These are phyloP conservation scores for Thrips palmi DNA, from an alignment of 1,140 invertebrate genomes.

Conservation along the genomic window DNA sequence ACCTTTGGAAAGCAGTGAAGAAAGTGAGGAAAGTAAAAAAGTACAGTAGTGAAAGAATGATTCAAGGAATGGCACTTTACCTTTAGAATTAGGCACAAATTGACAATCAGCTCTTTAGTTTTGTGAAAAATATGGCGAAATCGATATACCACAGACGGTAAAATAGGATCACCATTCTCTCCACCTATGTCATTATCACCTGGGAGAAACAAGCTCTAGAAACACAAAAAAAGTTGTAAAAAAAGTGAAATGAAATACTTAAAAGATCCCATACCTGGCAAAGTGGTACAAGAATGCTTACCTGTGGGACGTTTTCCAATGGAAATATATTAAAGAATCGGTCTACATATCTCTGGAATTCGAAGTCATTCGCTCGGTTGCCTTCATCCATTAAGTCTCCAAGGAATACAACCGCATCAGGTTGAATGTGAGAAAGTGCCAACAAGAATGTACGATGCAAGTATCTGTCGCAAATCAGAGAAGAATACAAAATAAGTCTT, in stretches of 20 bases:
- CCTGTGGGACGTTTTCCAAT: constrained; percentile 12
- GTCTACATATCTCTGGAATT: constrained; percentile 48
- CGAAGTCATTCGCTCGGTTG: constrained; percentile 43
- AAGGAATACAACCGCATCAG: constrained; percentile 72
- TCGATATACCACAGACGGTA: too few relatives aligned
- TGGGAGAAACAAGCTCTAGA: constrained; percentile 66
- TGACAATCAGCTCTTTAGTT: too few relatives aligned
- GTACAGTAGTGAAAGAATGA: too few relatives aligned
- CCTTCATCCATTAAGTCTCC: constrained; percentile 90
- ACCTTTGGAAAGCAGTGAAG: too few relatives aligned
- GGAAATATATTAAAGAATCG: constrained; percentile 51
- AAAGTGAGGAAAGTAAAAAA: too few relatives aligned
- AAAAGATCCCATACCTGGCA: too few relatives aligned
- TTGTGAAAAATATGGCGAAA: too few relatives aligned
- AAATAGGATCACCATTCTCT: constrained; percentile 62
- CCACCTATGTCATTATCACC: constrained; percentile 94
- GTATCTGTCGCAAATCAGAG: constrained; percentile 45
- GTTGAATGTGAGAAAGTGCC: constrained; percentile 51
- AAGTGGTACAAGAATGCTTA: too few relatives aligned
- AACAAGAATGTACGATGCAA: constrained; percentile 55
- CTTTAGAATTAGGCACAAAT: too few relatives aligned
- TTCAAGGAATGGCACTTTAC: too few relatives aligned
- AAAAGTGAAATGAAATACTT: not conserved
- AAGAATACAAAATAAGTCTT: not conserved
- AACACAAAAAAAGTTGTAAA: too few relatives aligned